A percentile compares a stretch with the other conserved stretches of the same genome.
Conservation (phyloP, 2,797 vertebrate genomes). For the Etheostoma perlongum region DNA sequence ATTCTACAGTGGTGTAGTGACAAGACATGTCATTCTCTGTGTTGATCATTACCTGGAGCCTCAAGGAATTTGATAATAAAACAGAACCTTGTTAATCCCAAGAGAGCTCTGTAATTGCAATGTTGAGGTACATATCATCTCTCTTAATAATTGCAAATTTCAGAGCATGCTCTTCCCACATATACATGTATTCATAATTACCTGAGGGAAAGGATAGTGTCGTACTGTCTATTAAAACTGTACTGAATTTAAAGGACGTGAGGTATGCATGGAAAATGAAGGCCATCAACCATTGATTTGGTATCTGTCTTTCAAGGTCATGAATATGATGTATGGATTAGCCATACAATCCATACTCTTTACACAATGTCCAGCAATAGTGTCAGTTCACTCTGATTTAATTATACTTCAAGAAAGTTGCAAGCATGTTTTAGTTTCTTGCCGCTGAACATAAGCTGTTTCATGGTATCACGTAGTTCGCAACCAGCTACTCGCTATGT, state of each 20-base stretch:
- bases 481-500: conserved; percentile 48
- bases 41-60: conserved; percentile 79
- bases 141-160: conserved; percentile 82
- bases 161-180: conserved; percentile 74
- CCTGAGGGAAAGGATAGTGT: conserved; percentile 75
- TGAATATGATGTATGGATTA: conserved; percentile 6
- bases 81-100: conserved; percentile 78
- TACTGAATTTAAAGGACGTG: conserved; percentile 57
- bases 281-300: conserved; percentile 49
- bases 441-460: conserved; percentile 19
- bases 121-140: conserved; percentile 75
- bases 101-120: conserved; percentile 79
- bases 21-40: conserved; percentile 60
- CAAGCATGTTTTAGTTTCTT: not conserved
- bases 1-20: conserved; percentile 34
- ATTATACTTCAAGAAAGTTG: not conserved
- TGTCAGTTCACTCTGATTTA: not conserved
- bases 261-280: conserved; percentile 51
- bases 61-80: conserved; percentile 83
- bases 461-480: conserved; percentile 45
- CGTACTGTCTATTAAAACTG: conserved; percentile 74
- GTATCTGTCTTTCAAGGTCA: conserved; percentile 26
- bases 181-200: conserved; percentile 84
- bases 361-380: not conserved
- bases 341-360: not conserved